Conservation (phyloP, 2,888 invertebrate genomes). For the Acleris cristana region DNA sequence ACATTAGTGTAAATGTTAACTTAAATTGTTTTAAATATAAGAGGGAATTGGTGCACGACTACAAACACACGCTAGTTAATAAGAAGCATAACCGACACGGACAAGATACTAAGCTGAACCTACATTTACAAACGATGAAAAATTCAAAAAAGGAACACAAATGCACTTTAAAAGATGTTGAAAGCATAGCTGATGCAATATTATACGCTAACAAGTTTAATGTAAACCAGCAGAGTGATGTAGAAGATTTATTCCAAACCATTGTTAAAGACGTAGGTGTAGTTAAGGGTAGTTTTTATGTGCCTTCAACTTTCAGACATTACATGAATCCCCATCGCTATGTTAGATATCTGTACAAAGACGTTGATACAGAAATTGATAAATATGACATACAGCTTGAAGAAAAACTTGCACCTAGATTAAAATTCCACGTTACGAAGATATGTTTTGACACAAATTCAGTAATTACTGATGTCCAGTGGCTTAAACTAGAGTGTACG, state of each 20-base stretch:
- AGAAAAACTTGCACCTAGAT: slow-evolving; percentile 53
- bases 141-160: neutral
- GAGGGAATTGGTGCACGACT: slow-evolving; percentile 45
- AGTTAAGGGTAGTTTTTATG: slow-evolving; percentile 17
- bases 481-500: slow-evolving; percentile 55
- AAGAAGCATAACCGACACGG: slow-evolving; percentile 40
- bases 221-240: neutral
- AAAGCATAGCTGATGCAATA: neutral
- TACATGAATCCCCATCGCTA: slow-evolving; percentile 54
- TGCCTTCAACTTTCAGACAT: slow-evolving; percentile 43
- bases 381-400: slow-evolving; percentile 60
- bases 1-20: slow-evolving; percentile 46
- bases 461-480: slow-evolving; percentile 14
- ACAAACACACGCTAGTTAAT: slow-evolving; percentile 54
- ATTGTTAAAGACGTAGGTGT: slow-evolving; percentile 45
- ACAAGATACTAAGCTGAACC: slow-evolving; percentile 32
- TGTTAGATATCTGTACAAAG: slow-evolving; percentile 54
- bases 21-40: slow-evolving; percentile 43
- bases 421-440: slow-evolving; percentile 40
- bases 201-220: neutral
- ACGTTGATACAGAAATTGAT: slow-evolving; percentile 36
- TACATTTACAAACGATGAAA: slow-evolving; percentile 37
- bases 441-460: neutral
- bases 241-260: slow-evolving; percentile 38
- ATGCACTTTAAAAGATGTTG: neutral